phyloP scores from a whole-genome alignment of 1,140 invertebrate species.

The Varroa destructor region DNA sequence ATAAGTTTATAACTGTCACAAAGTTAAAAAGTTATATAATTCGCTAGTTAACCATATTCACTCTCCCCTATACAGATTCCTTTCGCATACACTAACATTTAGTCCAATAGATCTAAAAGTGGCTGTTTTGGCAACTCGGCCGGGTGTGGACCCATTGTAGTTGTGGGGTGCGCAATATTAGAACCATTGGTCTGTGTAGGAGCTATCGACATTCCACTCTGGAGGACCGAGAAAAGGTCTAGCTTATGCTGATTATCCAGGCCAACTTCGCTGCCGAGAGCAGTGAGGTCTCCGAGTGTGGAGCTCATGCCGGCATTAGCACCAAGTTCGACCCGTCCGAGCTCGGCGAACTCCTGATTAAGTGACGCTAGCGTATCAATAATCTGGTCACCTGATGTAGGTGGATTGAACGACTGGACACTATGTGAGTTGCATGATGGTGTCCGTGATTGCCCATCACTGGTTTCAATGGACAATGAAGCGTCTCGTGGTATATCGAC shows the following conservation, averaged over 20 bases:
- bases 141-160: neutral
- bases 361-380: too few species aligned
- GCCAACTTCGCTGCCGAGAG: too few species aligned
- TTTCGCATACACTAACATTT: neutral
- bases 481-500: conserved; percentile 1
- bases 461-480: neutral
- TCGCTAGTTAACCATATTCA: too few species aligned
- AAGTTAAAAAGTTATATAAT: too few species aligned
- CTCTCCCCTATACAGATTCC: too few species aligned
- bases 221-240: conserved; percentile 2
- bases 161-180: neutral
- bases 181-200: conserved; percentile 27
- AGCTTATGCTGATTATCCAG: neutral
- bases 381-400: too few species aligned
- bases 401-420: too few species aligned
- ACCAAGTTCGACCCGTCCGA: too few species aligned
- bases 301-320: too few species aligned
- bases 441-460: neutral
- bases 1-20: too few species aligned
- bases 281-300: too few species aligned
- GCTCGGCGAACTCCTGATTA: too few species aligned
- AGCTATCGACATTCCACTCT: neutral
- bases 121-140: neutral
- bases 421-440: neutral
- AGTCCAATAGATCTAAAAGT: conserved; percentile 16